Conservation (phyloP, 37 sponge, comb jelly and placozoan species). For the Haliclona indistincta region DNA sequence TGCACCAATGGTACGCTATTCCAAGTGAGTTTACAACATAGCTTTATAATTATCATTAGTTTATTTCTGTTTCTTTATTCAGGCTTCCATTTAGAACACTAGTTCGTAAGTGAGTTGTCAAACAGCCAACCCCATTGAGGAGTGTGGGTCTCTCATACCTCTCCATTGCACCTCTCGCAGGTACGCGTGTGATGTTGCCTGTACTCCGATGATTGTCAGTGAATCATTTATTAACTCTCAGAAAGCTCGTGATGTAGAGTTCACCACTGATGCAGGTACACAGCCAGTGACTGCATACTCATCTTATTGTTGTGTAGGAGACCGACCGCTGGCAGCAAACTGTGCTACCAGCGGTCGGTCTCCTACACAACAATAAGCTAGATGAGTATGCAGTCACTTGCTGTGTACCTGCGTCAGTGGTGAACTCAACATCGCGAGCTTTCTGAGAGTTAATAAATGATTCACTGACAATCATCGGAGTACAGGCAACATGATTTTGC, state of each 20-base stretch:
- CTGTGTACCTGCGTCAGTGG: constrained; percentile 83
- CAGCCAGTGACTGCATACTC: constrained; percentile 90
- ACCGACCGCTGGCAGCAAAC: constrained; percentile 83
- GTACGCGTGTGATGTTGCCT: constrained; percentile 88
- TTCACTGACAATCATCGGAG: constrained; percentile 95
- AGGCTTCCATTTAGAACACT: constrained; percentile 75
- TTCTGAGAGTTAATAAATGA: constrained; percentile 83
- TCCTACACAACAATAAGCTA: constrained; percentile 64
- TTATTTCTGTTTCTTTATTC: not conserved
- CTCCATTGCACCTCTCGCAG: constrained; percentile 21
- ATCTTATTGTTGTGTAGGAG: constrained; percentile 77
- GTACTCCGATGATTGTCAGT: constrained; percentile 94
- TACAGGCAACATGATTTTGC: constrained; percentile 93
- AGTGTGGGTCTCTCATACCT: not conserved
- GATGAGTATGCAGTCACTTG: constrained; percentile 85
- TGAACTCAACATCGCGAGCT: constrained; percentile 89
- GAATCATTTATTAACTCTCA: constrained; percentile 85
- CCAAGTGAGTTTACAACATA: constrained; percentile 54
- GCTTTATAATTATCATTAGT: not conserved
- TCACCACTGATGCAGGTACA: constrained; percentile 76
- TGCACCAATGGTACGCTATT: constrained; percentile 96
- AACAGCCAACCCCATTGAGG: not conserved
- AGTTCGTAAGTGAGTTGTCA: constrained; percentile 63
- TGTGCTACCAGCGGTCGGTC: constrained; percentile 86
- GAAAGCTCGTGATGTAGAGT: constrained; percentile 85